These are phyloP conservation scores for Parnassius glacialis DNA, from an alignment of 2,888 invertebrate genomes.

Conservation along the genomic window DNA sequence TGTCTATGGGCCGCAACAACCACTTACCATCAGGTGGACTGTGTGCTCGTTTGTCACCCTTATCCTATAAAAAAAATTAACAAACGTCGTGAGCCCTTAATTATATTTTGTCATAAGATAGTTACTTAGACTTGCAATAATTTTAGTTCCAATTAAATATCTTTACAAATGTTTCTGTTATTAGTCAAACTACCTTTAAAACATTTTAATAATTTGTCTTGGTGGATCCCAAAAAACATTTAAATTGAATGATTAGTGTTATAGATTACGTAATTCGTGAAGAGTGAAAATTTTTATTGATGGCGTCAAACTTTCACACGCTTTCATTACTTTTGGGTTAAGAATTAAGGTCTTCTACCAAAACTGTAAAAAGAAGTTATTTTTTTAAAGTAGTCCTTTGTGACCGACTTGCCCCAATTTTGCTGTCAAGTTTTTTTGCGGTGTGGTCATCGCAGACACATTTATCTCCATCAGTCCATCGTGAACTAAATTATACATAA, in stretches of 20 bases:
- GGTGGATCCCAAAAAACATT: no score
- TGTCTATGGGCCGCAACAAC: no score
- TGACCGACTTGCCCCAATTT: conserved; percentile 64
- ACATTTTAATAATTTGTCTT: no score
- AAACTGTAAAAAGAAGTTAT: conserved; percentile 44
- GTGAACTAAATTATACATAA: conserved; percentile 33
- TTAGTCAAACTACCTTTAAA: no score
- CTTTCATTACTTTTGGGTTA: conserved; percentile 44
- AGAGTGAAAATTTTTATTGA: neutral
- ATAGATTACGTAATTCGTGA: neutral
- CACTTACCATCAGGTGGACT: no score
- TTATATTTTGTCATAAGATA: neutral
- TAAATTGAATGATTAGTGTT: neutral
- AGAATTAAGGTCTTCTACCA: conserved; percentile 48
- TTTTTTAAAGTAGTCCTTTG: conserved; percentile 45
- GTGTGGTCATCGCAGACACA: conserved; percentile 50
- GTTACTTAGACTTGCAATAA: no score
- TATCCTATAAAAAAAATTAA: no score
- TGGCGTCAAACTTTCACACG: conserved; percentile 41
- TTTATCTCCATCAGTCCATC: conserved; percentile 64
- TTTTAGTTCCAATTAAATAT: no score
- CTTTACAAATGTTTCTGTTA: no score
- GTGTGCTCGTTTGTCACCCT: no score
- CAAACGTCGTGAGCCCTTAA: no score
- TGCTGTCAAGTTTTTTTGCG: conserved; percentile 46